Evolutionary conservation across 2,797 vertebrate species (phyloP), one percentile per base, ranked within the genome.

Genomic region (Danio aesculapii): DNA sequence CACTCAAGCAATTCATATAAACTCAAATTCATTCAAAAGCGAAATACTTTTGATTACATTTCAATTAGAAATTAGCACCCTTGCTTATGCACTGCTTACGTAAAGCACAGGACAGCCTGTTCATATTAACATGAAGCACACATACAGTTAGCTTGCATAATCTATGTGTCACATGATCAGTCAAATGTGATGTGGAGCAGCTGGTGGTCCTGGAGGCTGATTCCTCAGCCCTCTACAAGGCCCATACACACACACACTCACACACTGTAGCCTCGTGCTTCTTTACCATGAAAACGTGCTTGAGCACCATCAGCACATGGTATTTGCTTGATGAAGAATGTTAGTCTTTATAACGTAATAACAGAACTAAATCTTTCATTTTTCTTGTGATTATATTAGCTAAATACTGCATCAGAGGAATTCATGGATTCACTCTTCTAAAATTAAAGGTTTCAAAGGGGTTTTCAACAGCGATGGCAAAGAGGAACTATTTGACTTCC

Each of bases 151-250:
- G 19, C 52, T 58, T 58, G 43, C 43, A 68, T 17, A 77, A 77
- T 77, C 74, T 57, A 30, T 68, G 14, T 58, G 75, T 30, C 47
- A 52, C 46, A 72, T 53, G 68, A 74, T 79, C 14, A n/a, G 39
- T 72, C 16, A 47, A 43, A 74, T 66, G 41, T 10, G n/a, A 59
- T 44, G 55, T 70, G 57, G 67, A 81, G 52, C 69, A 81, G 78
- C 61, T 73, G 69, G 50, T 66, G 70, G 69, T 66, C 50, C 52
- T 68, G 50, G 17, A 46, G 75, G 41, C n/a, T 39, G 14, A 70
- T 52, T 76, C 61, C 67, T 79, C 58, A 50, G 21, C 58, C 50
- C 70, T 67, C 16, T 50, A 1, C 41, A 49, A 66, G 43, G 61
- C 50, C 43, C 69, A 73, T 53, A 64, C 30, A 30, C 30, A 30